Base-by-base conservation (phyloP, 2,888 invertebrate species). In the Ichneumon xanthorius region DNA sequence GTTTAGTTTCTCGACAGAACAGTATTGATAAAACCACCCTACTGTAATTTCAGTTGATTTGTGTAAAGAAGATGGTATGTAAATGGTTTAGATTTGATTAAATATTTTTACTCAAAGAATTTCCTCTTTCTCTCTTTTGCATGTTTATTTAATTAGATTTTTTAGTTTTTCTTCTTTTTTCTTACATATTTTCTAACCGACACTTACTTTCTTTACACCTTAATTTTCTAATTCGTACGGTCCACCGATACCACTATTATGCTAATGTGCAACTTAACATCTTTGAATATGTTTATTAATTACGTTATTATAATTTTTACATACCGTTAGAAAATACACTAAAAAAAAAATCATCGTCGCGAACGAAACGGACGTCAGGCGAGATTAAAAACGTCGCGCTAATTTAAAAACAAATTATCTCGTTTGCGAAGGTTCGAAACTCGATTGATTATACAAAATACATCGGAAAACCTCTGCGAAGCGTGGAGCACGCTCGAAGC, bases 51-150 rank as follows among this genome's bases (percentile, higher is more conserved):
- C 92, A 92, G 92, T 92, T 92, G 91, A 92, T 92, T 92, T 92
- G 92, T 92, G 92, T 92, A 92, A 92, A 92, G 92, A 92, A 92
- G 92, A 92, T 92, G 92, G 92, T 92, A 92, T 92, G 92, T 92
- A 92, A 89, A 92, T 91, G 89, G 89, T 90, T 92, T 90, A 89
- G 89, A 92, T 91, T 92, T 89, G 88, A 91, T 92, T 90, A 88
- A 86, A 90, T 89, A 14, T 67, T 53, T 77, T 76, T 76, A 48
- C 89, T 81, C 80, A 86, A 82, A 80, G 61, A 63, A 73, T 78
- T 70, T 81, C 77, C 73, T 84, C 58, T 85, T 84, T 73, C 73
- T 89, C 88, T 91, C 87, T 89, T 89, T 89, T 92, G 92, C 92
- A 92, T 92, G 92, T 90, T 89, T 90, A 87, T 88, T 91, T 91